Evolutionary conservation across 1,140 invertebrate genomes (phyloP).

Genomic region (Conopomorpha cramerella): DNA sequence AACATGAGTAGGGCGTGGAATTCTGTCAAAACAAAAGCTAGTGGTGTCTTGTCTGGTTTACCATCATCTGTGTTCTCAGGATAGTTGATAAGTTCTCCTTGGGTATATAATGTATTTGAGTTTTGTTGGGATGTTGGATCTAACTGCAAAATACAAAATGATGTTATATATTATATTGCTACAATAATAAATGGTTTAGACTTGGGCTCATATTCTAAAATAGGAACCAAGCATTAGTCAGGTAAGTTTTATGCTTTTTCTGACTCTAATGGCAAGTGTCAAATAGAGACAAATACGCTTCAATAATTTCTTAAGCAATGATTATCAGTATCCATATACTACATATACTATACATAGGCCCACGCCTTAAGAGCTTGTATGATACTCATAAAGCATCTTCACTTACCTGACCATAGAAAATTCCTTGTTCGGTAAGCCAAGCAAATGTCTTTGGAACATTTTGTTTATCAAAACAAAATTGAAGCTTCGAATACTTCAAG

Average conservation of each 20-base stretch:
- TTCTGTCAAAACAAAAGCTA: slow-evolving; percentile 84
- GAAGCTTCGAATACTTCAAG: slow-evolving; percentile 78
- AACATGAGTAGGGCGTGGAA: slow-evolving; percentile 90
- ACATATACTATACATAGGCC: no score
- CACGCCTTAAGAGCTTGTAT: no score
- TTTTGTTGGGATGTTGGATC: slow-evolving; percentile 59
- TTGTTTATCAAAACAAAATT: slow-evolving; percentile 75
- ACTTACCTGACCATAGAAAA: slow-evolving; percentile 70
- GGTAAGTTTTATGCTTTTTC: no score
- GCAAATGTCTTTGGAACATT: slow-evolving; percentile 79
- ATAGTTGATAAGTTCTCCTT: slow-evolving; percentile 67
- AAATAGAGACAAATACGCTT: no score
- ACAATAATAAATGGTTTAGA: no score
- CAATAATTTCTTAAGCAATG: no score
- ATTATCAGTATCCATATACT: no score
- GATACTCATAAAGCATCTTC: no score
- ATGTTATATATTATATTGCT: no score
- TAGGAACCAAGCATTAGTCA: no score
- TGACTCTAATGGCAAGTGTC: no score
- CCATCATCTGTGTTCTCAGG: slow-evolving; percentile 42
- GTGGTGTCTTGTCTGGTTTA: slow-evolving; percentile 60
- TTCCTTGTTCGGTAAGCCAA: slow-evolving; percentile 82
- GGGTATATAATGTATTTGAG: slow-evolving; percentile 63
- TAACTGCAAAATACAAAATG: slow-evolving; percentile 29
- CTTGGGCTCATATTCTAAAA: no score